Base-by-base conservation (phyloP, 2,888 invertebrate species). In the Xanthorhoe designata region DNA sequence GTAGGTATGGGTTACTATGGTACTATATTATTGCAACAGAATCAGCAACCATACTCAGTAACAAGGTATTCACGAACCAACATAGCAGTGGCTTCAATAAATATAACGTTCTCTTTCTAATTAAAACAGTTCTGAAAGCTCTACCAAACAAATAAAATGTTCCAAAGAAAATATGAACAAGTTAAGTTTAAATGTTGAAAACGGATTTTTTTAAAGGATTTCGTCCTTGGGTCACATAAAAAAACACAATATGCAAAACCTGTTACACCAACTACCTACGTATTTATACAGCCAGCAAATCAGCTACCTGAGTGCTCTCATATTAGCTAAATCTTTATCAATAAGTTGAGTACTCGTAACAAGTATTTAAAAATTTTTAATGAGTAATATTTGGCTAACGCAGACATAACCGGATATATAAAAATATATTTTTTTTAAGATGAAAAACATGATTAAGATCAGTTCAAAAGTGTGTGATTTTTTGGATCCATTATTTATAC, bases 231-330 rank as follows among this genome's bases (percentile, higher is more conserved):
- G 24, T n/a, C 8, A n/a, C 7, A 24, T 56, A 45, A 55, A 55
- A 55, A 7, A 32, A 45, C 19, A 4, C n/a, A 57, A 32, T 57
- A 35, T 49, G 5, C 49, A 17, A 1, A 56, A 56, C 24, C 56
- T 29, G 45, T 56, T 56, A 24, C 24, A 24, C 24, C 24, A 24
- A 24, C 24, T 19, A 45, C n/a, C 42, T 2, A 19, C 24, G 24
- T 24, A 19, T 45, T 56, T 45, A 9, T 24, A 24, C 24, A 24
- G 24, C 15, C 29, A 47, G n/a, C 38, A 32, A 50, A 18, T 50
- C 49, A 50, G 58, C 50, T 58, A 58, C 58, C 50, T 58, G 58
- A 18, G 50, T 35, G 58, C 15, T 58, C 13, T 19, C 50, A 19
- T 38, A 19, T 5, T 19, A 38, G 10, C 15, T 45, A 24, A 15